Percentiles rank a stretch among this genome's conserved stretches.
phyloP scores from a whole-genome alignment of 2,888 invertebrate species.

The Drosophila conformis region DNA sequence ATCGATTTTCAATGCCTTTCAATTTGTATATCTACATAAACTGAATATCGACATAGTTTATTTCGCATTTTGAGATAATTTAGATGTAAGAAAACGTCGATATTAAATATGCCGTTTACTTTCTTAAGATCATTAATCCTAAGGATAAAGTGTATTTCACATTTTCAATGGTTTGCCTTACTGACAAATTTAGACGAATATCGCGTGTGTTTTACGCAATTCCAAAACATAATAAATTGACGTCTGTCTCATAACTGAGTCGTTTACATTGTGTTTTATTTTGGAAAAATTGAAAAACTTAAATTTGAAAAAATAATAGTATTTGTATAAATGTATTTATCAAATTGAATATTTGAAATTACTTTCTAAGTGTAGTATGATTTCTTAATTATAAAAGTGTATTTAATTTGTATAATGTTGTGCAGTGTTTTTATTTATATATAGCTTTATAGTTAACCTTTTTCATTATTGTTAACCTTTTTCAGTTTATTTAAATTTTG shows the following conservation, averaged over 20 bases:
- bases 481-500: not conserved
- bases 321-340: not conserved
- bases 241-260: not conserved
- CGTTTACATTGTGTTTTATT: not conserved
- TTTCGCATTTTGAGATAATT: not conserved
- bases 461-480: not conserved
- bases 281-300: not conserved
- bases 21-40: not conserved
- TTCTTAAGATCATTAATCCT: not conserved
- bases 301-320: not conserved
- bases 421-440: not conserved
- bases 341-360: not conserved
- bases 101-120: not conserved
- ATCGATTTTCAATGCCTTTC: not conserved
- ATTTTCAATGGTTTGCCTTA: not conserved
- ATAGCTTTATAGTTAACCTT: not conserved
- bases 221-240: not conserved
- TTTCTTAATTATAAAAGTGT: not conserved
- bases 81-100: not conserved
- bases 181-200: not conserved
- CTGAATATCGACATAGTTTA: not conserved
- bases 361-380: not conserved
- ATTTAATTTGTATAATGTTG: not conserved
- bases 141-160: not conserved
- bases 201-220: not conserved